phyloP scores from a whole-genome alignment of 2,888 invertebrate species.

The Euplagia quadripunctaria region DNA sequence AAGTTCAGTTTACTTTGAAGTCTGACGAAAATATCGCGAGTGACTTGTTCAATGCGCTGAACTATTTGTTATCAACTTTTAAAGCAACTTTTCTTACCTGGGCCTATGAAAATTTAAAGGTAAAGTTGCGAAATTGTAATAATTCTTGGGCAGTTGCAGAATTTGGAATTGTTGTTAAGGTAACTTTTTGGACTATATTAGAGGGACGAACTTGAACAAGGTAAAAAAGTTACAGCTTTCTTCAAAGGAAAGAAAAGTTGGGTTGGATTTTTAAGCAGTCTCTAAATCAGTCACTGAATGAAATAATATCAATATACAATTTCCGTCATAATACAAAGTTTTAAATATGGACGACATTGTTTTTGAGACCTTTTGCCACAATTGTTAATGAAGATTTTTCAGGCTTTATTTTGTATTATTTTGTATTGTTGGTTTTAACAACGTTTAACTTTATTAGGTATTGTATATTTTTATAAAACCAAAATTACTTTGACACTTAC shows the following conservation, averaged over 20 bases:
- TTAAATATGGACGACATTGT: neutral
- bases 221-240: neutral
- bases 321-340: neutral
- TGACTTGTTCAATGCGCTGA: constrained; percentile 51
- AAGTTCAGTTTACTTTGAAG: constrained; percentile 56
- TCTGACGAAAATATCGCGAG: constrained; percentile 59
- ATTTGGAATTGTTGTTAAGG: constrained; percentile 7
- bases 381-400: too few species aligned
- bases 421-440: too few species aligned
- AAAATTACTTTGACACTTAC: too few species aligned
- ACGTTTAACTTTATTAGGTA: too few species aligned
- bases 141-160: constrained; percentile 1
- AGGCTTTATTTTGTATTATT: neutral
- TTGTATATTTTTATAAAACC: too few species aligned
- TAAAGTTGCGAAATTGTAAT: constrained; percentile 5
- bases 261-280: neutral
- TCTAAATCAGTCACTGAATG: neutral
- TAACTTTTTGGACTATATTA: constrained; percentile 6
- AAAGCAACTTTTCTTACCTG: constrained; percentile 14
- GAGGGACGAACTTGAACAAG: neutral
- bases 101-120: constrained; percentile 11
- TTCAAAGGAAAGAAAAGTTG: neutral
- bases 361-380: neutral
- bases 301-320: neutral
- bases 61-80: constrained; percentile 35